Evolutionary conservation across 2,888 invertebrate genomes (phyloP), one percentile per base, ranked within the genome.

Genomic region (Microctonus brassicae): DNA sequence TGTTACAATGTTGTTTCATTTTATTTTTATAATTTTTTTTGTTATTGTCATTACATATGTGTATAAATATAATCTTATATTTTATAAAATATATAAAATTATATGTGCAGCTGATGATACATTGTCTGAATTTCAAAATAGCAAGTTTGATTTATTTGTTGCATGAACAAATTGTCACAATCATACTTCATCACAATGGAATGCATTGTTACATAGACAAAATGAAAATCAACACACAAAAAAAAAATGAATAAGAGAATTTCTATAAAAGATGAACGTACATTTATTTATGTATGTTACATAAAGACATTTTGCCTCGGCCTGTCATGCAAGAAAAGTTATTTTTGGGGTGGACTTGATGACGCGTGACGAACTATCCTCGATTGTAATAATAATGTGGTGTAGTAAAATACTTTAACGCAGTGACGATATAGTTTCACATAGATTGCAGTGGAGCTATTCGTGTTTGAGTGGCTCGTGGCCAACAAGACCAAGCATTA

Each of bases 351-450:
- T 39, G 39, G 55, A 60, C 70, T 73, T 73, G 73, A 75, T 74
- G 76, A 75, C 73, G 77, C 75, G 77, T 77, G 73, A 75, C 77
- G 75, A 74, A 76, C 72, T 72, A 77, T 76, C 75, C 78, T 73
- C 75, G 74, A 76, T 76, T 77, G 72, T 77, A 77, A 78, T 77
- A 75, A 78, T 77, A 78, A 75, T 75, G 69, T 71, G n/a, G 47
- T 17, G 73, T n/a, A 68, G 58, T 73, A 62, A 73, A 76, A 71
- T 55, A 70, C 65, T 75, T 72, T 61, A 76, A 70, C 69, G 70
- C 58, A 60, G 61, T 62, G 67, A 72, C 61, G 61, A 36, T 67
- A 64, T 74, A 24, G 47, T 17, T 61, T 33, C 24, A 33, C 47
- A 42, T 24, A 65, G 33, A 26, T 33, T 47, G 52, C 34, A 53